Percentiles rank a stretch among this genome's conserved stretches.
phyloP scores from a whole-genome alignment of 2,888 invertebrate genomes.

The Diarsia mendica region DNA sequence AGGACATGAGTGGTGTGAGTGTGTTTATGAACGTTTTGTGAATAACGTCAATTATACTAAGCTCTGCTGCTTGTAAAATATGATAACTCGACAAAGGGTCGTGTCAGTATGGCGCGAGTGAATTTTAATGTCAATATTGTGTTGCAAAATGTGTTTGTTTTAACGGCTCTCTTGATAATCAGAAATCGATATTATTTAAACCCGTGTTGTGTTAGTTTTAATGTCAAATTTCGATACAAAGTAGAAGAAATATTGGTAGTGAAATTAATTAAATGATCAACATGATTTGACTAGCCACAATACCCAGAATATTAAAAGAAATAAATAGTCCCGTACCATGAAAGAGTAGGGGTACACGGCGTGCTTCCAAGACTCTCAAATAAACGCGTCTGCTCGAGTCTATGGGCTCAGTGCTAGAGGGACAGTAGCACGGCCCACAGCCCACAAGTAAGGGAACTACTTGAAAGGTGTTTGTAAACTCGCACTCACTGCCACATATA shows the following conservation, averaged over 20 bases:
- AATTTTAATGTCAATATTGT: background rate
- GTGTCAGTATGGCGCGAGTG: background rate
- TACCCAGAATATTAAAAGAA: background rate
- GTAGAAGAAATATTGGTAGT: too few species aligned
- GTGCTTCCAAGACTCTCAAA: background rate
- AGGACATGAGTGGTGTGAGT: background rate
- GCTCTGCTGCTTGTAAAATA: background rate
- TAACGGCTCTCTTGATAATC: background rate
- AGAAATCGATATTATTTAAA: background rate
- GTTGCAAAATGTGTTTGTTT: background rate
- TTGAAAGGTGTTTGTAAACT: conserved; percentile 1
- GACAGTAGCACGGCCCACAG: too few species aligned
- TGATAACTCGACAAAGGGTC: background rate
- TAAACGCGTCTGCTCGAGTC: background rate
- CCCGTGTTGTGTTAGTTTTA: too few species aligned
- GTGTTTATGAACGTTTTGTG: background rate
- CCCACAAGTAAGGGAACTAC: conserved; percentile 2
- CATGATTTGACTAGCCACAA: background rate
- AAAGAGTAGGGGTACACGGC: too few species aligned
- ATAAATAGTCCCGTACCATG: too few species aligned
- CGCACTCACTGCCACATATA: background rate
- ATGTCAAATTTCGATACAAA: too few species aligned
- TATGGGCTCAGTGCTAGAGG: background rate
- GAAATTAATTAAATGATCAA: background rate
- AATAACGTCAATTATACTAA: background rate